Evolutionary conservation across 1,140 invertebrate species (phyloP).

Genomic region (Pachyrhynchus sulphureomaculatus): DNA sequence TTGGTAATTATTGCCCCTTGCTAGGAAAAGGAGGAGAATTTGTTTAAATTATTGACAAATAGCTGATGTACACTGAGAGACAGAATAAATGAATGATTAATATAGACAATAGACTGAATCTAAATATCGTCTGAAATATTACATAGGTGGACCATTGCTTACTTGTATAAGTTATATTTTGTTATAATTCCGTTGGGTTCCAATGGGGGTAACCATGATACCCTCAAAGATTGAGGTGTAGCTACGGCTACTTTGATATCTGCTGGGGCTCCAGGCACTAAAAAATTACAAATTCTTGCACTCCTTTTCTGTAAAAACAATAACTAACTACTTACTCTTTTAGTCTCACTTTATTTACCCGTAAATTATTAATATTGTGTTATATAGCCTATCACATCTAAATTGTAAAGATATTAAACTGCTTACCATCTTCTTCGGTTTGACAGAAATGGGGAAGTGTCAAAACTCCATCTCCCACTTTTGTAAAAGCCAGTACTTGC

Average conservation of each 20-base stretch:
- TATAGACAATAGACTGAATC: no score
- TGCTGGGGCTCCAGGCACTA: constrained; percentile 77
- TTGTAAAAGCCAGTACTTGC: constrained; percentile 78
- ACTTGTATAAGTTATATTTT: constrained; percentile 77
- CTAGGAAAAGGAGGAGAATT: no score
- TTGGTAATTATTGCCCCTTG: no score
- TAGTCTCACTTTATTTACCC: no score
- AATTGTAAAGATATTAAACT: no score
- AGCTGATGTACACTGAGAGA: no score
- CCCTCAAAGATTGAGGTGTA: constrained; percentile 70
- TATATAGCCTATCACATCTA: no score
- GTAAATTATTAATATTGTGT: no score
- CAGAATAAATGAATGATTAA: no score
- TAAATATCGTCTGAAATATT: no score
- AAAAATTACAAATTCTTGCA: not conserved
- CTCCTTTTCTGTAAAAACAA: not conserved
- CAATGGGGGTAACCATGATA: constrained; percentile 76
- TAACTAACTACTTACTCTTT: not conserved
- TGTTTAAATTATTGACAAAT: no score
- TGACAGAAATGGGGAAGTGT: constrained; percentile 71
- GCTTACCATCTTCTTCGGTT: constrained; percentile 81
- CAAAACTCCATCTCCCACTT: constrained; percentile 76
- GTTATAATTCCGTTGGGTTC: constrained; percentile 78
- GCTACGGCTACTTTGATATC: constrained; percentile 81
- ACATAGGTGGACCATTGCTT: no score